Percentiles rank a stretch among this genome's conserved stretches.
These are phyloP conservation scores for Clepsis dumicolana DNA, from an alignment of 2,888 invertebrate species.

Conservation along the genomic window DNA sequence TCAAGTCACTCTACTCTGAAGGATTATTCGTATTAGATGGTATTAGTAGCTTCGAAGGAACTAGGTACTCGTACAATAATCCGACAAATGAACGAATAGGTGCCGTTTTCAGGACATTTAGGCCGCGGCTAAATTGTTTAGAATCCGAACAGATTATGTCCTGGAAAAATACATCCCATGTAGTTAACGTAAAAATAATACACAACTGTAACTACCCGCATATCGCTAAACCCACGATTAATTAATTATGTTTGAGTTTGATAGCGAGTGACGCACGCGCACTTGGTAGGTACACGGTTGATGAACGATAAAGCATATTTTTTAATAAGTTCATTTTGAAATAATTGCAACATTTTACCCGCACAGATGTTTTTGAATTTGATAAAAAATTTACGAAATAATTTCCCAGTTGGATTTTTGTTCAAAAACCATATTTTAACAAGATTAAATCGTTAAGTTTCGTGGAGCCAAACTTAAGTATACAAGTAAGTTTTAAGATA, in stretches of 20 bases:
- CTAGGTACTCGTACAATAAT: too few species aligned
- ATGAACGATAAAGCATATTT: constrained; percentile 29
- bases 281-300: constrained; percentile 1
- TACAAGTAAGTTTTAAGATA: too few species aligned
- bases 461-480: background rate
- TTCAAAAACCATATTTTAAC: background rate
- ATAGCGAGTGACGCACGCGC: constrained; percentile 39
- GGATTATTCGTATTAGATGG: too few species aligned
- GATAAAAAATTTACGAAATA: background rate
- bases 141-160: background rate
- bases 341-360: background rate
- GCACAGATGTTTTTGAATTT: background rate
- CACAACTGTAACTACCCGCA: constrained; percentile 13
- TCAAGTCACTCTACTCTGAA: too few species aligned
- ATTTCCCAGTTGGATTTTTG: background rate
- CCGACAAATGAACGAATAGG: too few species aligned
- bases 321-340: constrained; percentile 5
- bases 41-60: too few species aligned
- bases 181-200: constrained; percentile 5
- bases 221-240: constrained; percentile 32
- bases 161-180: constrained; percentile 1
- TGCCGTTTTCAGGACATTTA: too few species aligned
- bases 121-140: too few species aligned
- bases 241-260: constrained; percentile 42
- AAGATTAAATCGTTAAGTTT: background rate